Base-by-base conservation (phyloP, 1,140 invertebrate species). In the Drosophila cardini region DNA sequence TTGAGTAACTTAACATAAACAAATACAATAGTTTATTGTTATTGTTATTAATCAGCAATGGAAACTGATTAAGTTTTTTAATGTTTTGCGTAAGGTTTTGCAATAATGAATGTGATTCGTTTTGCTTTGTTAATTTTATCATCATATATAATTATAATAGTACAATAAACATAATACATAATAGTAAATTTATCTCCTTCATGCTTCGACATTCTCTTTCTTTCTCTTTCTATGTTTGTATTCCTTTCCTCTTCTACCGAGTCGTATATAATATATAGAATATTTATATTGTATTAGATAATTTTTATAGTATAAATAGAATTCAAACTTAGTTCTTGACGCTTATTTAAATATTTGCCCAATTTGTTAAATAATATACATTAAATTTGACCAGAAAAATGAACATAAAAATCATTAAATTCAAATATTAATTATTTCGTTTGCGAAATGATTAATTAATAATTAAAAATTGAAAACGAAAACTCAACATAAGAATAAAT, bases 161-260 rank as follows among this genome's bases (percentile, higher is more conserved):
- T 85, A 77, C 52, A 84, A 80, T 84, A 85, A 84, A 84, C 77
- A 75, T 84, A 85, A 81, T 80, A 81, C 62, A 81, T 85, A 86
- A 75, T 75, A 69, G 50, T 69, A 56, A 73, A 73, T 60, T 60
- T 26, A 26, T 75, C 38, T 42, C 34, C n/a, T 34, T 56, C 21
- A 46, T 70, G 18, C 11, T 16, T 6, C 55, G 55, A 10, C 40
- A 53, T 38, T 15, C 43, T 36, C 11, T 11, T 15, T 32, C 50
- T 13, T 2, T 50, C 46, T 15, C 52, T 36, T 32, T 38, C 52
- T 18, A 1, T 21, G 10, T 55, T 36, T 36, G 34, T 40, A 13
- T 40, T 21, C 80, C 61, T 62, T 74, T 60, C 62, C 58, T 76
- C 61, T 40, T 62, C 53, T 15, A 7, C 21, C 6, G 75, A 76